Percentiles rank a stretch among this genome's conserved stretches.
Evolutionary conservation across 1,140 invertebrate species (phyloP).

Genomic region (Lepidurus couesii): DNA sequence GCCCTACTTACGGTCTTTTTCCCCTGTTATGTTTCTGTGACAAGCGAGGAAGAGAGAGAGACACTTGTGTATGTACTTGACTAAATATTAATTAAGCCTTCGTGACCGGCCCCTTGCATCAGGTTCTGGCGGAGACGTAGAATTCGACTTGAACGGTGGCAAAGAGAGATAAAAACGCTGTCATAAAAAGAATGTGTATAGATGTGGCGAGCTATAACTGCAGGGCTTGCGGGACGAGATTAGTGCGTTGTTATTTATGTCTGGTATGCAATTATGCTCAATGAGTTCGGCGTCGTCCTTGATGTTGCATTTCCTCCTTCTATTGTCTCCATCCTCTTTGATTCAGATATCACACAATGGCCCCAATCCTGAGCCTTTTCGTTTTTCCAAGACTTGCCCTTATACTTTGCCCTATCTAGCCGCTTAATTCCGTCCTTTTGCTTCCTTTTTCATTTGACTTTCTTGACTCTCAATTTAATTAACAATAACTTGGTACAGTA

Average conservation of each 20-base stretch:
- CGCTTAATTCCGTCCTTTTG: neutral
- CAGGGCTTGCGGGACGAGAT: neutral
- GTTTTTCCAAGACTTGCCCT: too few species aligned
- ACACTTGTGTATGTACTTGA: neutral
- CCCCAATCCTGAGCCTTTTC: neutral
- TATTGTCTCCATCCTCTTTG: slow-evolving; percentile 19
- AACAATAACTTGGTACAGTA: neutral
- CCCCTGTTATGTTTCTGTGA: neutral
- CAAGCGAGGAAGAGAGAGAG: neutral
- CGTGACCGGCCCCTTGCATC: neutral
- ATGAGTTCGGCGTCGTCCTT: slow-evolving; percentile 20
- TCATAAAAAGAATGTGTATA: neutral
- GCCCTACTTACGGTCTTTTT: neutral
- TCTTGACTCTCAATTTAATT: neutral
- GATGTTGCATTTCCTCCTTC: slow-evolving; percentile 12
- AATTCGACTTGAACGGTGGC: neutral
- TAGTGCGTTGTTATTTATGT: slow-evolving; percentile 20
- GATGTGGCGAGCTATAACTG: neutral
- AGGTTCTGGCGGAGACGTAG: neutral
- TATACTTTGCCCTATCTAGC: neutral
- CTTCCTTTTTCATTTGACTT: neutral
- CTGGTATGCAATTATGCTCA: slow-evolving; percentile 15
- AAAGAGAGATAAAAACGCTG: neutral
- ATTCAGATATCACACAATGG: slow-evolving; percentile 11
- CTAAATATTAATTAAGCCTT: slow-evolving; percentile 20